Conservation (phyloP, 1,140 invertebrate species). For the Copidosoma floridanum region DNA sequence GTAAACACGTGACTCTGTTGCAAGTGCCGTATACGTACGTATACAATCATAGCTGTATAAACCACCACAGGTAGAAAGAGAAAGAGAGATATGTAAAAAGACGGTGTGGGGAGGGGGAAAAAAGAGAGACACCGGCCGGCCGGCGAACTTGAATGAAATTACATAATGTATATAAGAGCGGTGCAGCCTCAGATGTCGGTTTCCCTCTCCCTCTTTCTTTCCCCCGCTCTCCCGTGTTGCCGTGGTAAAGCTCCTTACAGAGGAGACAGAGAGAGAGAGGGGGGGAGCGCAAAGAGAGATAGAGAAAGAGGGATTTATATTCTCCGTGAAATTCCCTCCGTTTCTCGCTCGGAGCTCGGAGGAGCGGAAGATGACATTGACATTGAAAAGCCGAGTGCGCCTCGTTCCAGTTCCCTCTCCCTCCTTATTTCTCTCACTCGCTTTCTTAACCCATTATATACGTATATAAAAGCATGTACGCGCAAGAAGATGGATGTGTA, state of each 20-base stretch:
- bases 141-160: slow-evolving; percentile 37
- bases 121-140: neutral
- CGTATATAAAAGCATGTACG: neutral
- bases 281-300: no score
- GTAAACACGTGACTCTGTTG: slow-evolving; percentile 8
- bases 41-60: no score
- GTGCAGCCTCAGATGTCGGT: neutral
- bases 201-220: neutral
- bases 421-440: no score
- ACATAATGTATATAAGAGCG: slow-evolving; percentile 21
- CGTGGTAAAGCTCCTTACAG: no score
- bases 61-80: no score
- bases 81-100: no score
- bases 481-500: slow-evolving; percentile 2
- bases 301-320: slow-evolving; percentile 3
- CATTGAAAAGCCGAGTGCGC: slow-evolving; percentile 26
- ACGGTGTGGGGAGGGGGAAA: neutral
- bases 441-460: no score
- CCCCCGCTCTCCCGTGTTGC: neutral
- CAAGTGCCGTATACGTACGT: no score
- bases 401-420: no score
- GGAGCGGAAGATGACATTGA: slow-evolving; percentile 26
- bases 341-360: neutral
- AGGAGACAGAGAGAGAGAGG: no score
- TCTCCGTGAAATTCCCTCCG: slow-evolving; percentile 17